A percentile compares a stretch with the other conserved stretches of the same genome.
Evolutionary conservation across 1,140 invertebrate genomes (phyloP).

Genomic region (Cryptotermes secundus): DNA sequence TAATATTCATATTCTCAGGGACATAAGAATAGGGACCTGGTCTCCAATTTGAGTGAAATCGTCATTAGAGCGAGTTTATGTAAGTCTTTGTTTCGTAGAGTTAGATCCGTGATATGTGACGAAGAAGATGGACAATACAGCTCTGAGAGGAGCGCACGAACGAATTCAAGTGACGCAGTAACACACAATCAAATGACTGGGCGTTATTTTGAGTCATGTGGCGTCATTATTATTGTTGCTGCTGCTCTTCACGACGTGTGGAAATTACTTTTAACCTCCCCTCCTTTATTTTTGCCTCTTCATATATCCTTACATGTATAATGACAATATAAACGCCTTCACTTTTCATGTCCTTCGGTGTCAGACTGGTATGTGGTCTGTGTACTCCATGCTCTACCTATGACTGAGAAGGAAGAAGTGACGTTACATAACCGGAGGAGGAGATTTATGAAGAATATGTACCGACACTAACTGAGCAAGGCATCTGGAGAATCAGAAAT

Average conservation of each 20-base stretch:
- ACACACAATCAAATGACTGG: not conserved
- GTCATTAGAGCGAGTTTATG: not conserved
- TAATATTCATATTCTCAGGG: too few species aligned
- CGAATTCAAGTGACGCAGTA: not conserved
- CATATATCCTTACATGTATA: not conserved
- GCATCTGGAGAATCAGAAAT: too few species aligned
- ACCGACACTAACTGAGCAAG: too few species aligned
- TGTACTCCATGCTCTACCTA: too few species aligned
- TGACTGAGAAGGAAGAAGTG: too few species aligned
- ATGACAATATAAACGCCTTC: too few species aligned
- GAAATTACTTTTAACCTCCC: not conserved
- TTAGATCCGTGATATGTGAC: not conserved
- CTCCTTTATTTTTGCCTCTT: not conserved
- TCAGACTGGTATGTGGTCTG: too few species aligned
- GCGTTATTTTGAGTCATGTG: not conserved
- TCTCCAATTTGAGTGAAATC: too few species aligned
- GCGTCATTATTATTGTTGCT: not conserved
- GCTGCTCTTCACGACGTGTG: not conserved
- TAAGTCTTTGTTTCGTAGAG: not conserved
- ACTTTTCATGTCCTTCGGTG: too few species aligned
- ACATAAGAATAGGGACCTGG: too few species aligned
- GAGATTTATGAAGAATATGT: too few species aligned
- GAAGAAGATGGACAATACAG: not conserved
- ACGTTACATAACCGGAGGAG: too few species aligned
- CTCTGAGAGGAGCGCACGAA: not conserved